These are phyloP conservation scores for Lindbergichthys nudifrons DNA, from an alignment of 2,797 vertebrate species.

Conservation along the genomic window DNA sequence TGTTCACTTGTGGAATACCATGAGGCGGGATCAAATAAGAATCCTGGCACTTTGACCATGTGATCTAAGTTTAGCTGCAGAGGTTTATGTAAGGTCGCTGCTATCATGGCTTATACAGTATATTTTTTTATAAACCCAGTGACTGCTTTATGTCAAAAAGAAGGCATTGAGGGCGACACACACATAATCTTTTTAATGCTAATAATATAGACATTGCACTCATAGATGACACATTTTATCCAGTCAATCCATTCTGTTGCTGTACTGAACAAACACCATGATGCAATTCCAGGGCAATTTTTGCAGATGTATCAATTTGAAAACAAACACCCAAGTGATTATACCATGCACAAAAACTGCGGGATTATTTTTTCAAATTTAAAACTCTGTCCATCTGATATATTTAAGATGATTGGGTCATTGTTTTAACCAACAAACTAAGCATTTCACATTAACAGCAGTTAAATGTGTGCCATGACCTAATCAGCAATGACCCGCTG, in stretches of 20 bases:
- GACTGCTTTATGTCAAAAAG: slow-evolving; percentile 4
- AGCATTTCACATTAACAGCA: slow-evolving; percentile 43
- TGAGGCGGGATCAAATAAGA: slow-evolving; percentile 13
- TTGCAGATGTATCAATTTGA: slow-evolving; percentile 38
- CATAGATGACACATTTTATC: slow-evolving; percentile 46
- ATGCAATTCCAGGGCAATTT: slow-evolving; percentile 77
- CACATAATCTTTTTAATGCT: slow-evolving; percentile 10
- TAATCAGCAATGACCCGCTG: slow-evolving; percentile 66
- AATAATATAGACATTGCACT: slow-evolving; percentile 26
- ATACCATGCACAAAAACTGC: slow-evolving; percentile 19
- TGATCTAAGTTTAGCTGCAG: slow-evolving; percentile 38
- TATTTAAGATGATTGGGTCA: slow-evolving; percentile 24
- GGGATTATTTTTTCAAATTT: slow-evolving; percentile 19
- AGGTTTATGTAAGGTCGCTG: slow-evolving; percentile 20
- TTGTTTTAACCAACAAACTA: slow-evolving; percentile 16
- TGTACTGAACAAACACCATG: slow-evolving; percentile 62
- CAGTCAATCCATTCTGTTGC: slow-evolving; percentile 36
- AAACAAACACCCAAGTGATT: slow-evolving; percentile 57
- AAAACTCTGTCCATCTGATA: slow-evolving; percentile 16
- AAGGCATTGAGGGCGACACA: slow-evolving; percentile 10
- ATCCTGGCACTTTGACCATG: slow-evolving; percentile 12
- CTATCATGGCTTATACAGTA: not conserved
- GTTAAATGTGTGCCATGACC: slow-evolving; percentile 61
- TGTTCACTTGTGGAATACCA: slow-evolving; percentile 10
- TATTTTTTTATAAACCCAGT: slow-evolving; percentile 7